Evolutionary conservation across 2,113 vertebrate species (phyloP), one percentile per base, ranked within the genome.

Genomic region (Aegypius monachus): DNA sequence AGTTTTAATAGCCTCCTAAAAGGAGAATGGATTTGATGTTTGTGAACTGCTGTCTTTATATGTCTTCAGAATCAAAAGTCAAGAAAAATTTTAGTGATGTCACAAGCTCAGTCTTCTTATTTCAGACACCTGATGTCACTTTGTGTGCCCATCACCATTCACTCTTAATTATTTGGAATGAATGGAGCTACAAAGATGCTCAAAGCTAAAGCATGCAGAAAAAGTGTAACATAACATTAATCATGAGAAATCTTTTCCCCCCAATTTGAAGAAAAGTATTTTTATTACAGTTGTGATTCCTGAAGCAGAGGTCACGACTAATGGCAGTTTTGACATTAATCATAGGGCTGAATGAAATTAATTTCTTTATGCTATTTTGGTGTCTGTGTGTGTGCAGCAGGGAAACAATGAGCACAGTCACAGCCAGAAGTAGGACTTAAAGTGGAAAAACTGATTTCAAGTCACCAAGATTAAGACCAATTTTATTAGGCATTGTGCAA

Each of bases 171-270:
- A 81, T 38, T 86, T 74, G 8, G 34, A 86, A 83, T 42, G 40
- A 83, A 56, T 62, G 47, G 27, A 93, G 8, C 16, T 66, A 32
- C 42, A 42, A 79, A 53, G 29, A 43, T 13, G 26, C 22, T 38
- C 25, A 48, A 95, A 79, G 22, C 6, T 78, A 86, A 93, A 81
- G n/a, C 22, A 59, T 26, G 27, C 16, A 79, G 52, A 74, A 95
- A 82, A 81, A 52, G 2, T 61, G 21, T 48, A 68, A 58, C 2
- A 13, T 81, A 58, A 31, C 81, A 81, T 56, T 59, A 63, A 85
- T 61, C 0, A 55, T 23, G 19, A 59, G n/a, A 68, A 85, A 4
- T 1, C 4, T 34, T 79, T 81, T 4, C 1, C 6, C 7, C 6
- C 1, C 18, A 62, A 5, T 92, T 86, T 56, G 27, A 70, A 83